phyloP scores from a whole-genome alignment of 2,113 vertebrate genomes.

The Euleptes europaea region DNA sequence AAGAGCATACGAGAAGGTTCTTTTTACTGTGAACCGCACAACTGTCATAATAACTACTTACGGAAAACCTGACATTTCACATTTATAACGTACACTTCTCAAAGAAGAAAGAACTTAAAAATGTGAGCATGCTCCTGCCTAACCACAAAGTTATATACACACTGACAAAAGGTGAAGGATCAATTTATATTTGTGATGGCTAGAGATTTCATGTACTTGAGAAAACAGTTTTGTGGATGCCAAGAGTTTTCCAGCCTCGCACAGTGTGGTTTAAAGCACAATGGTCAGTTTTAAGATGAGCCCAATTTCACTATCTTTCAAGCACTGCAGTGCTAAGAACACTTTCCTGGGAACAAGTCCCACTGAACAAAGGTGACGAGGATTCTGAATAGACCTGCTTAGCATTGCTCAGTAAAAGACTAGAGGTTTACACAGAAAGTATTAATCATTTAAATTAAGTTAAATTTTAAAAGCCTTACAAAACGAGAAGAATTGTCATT shows the following conservation, averaged over 20 bases:
- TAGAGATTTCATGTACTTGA: neutral
- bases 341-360: no score
- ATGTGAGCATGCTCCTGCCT: neutral
- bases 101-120: no score
- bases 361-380: no score
- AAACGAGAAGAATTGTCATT: constrained; percentile 99
- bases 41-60: neutral
- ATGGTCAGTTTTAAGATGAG: neutral
- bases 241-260: neutral
- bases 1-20: neutral
- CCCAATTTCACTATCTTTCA: neutral
- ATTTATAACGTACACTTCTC: neutral
- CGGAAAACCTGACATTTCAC: neutral
- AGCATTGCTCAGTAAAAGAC: no score
- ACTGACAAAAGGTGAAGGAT: neutral
- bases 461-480: constrained; percentile 80
- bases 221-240: neutral
- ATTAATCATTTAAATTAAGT: neutral
- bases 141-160: neutral
- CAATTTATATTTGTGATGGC: neutral
- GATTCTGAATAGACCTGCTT: no score
- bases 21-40: neutral
- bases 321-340: no score
- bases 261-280: neutral
- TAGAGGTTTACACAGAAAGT: neutral